Conservation (phyloP, 2,113 vertebrate genomes). For the Gracilinanus agilis region DNA sequence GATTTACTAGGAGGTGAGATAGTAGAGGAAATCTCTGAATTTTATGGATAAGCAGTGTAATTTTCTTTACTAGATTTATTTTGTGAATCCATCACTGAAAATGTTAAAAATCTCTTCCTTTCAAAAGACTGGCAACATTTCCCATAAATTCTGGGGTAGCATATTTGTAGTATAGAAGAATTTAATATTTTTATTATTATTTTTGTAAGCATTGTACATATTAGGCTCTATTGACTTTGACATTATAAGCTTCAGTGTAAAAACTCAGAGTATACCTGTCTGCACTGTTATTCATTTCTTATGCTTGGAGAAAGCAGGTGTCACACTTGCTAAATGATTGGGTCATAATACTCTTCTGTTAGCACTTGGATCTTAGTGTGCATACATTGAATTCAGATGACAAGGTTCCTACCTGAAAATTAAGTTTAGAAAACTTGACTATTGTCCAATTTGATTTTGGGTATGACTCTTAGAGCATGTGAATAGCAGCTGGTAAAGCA, state of each 20-base stretch:
- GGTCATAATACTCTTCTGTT: not conserved
- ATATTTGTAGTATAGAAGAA: slow-evolving; percentile 26
- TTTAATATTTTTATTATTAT: slow-evolving; percentile 35
- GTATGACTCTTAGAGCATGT: slow-evolving; percentile 39
- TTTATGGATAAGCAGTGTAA: slow-evolving; percentile 17
- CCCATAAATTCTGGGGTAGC: slow-evolving; percentile 13
- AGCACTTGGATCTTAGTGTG: slow-evolving; percentile 51
- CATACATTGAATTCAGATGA: not conserved
- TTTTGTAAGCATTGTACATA: not conserved
- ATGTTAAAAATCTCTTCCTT: not conserved
- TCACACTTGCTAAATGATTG: slow-evolving; percentile 17
- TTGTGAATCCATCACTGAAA: not conserved
- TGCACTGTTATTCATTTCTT: slow-evolving; percentile 37
- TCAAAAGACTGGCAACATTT: slow-evolving; percentile 18
- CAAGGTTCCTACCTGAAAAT: slow-evolving; percentile 22
- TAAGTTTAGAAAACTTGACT: not conserved
- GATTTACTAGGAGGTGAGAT: not conserved
- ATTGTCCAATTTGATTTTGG: not conserved
- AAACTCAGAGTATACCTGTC: slow-evolving; percentile 5
- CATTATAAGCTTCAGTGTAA: slow-evolving; percentile 2
- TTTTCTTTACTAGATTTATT: not conserved
- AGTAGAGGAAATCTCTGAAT: not conserved
- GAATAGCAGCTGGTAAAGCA: slow-evolving; percentile 55
- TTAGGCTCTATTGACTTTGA: not conserved
- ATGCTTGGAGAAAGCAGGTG: slow-evolving; percentile 40